Base-by-base conservation (phyloP, 2,797 vertebrate genomes). In the Gila robusta region DNA sequence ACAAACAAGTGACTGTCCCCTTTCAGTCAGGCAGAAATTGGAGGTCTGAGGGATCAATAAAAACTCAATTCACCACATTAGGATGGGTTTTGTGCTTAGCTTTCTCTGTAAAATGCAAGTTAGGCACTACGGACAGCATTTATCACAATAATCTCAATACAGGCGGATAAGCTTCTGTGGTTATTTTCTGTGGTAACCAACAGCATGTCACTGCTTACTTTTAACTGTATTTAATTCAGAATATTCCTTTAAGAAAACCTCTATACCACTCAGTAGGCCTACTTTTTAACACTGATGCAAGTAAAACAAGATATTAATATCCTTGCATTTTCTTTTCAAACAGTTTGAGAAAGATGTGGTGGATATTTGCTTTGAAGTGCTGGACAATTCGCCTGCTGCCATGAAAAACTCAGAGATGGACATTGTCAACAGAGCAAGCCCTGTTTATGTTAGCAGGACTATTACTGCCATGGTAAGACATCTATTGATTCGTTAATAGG, bases 321-420 rank as follows among this genome's bases (percentile, higher is more conserved):
- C 10, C 11, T 69, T 81, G 47, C 32, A 10, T 56, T 86, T 11
- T 70, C 4, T 37, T 69, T 88, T 87, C 78, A 5, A 66, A 56
- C 87, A 98, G 96, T 97, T 97, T 93, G 97, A 97, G 92, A 96
- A 97, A 69, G 88, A 94, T 11, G 93, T 97, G 82, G 91, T 97
- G 93, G 96, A 97, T 90, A 96, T 97, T 91, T 98, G 97, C 88
- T 95, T 98, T 89, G 93, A 96, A 92, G 93, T 97, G 32, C 89
- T 98, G 91, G 96, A 97, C 88, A 95, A 96, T 90, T 97, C 95
- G 71, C 95, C 95, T 0, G 93, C 95, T 23, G 96, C 95, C 26
- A 90, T 96, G 56, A 93, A 89, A 0, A 94, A 96, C 90, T 93
- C 94, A 44, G 91, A 93, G 59, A 92, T 88, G 74, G 95, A 97